These are phyloP conservation scores for Cryptoblepharus egeriae DNA, from an alignment of 2,797 vertebrate genomes.

Conservation along the genomic window DNA sequence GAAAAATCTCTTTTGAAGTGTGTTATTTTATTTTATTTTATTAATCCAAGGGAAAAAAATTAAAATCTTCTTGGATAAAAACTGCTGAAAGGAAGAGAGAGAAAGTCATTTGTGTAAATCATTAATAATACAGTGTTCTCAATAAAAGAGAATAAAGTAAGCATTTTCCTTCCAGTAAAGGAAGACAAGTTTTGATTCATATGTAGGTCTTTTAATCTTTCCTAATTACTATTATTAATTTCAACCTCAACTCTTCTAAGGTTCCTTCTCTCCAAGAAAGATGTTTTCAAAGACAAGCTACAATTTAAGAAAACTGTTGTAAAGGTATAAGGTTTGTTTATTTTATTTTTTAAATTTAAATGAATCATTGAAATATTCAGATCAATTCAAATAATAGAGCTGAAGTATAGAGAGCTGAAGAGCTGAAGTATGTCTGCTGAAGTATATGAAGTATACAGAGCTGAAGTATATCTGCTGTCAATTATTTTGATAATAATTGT, in stretches of 20 bases:
- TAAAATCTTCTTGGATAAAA: neutral
- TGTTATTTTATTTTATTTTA: neutral
- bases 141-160: conserved; percentile 5
- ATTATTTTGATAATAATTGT: neutral
- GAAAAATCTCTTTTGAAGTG: conserved; percentile 22
- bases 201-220: conserved; percentile 8
- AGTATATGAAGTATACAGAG: no score
- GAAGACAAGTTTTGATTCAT: neutral
- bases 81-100: neutral
- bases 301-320: neutral
- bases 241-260: neutral
- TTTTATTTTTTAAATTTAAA: neutral
- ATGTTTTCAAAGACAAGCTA: neutral
- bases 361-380: neutral
- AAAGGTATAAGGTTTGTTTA: neutral
- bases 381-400: no score
- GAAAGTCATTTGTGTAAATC: conserved; percentile 4
- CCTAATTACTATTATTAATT: neutral
- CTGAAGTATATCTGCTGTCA: no score
- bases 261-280: neutral
- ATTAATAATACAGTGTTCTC: conserved; percentile 12
- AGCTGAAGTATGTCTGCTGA: no score
- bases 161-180: conserved; percentile 1
- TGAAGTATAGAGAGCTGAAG: no score
- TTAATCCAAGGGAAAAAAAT: neutral